Evolutionary conservation across 1,140 invertebrate species (phyloP).

Genomic region (Spodoptera frugiperda): DNA sequence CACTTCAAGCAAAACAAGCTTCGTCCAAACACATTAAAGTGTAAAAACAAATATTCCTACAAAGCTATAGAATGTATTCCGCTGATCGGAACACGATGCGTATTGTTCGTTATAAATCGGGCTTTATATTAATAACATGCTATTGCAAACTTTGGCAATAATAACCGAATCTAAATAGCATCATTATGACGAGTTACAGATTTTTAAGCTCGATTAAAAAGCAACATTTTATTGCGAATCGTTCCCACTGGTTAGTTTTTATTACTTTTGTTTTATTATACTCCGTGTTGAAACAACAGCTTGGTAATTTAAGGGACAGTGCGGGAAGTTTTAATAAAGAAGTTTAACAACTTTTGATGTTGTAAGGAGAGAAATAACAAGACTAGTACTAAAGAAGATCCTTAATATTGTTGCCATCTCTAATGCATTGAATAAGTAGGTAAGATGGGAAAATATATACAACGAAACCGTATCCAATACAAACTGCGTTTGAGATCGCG

Average conservation of each 20-base stretch:
- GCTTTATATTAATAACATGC: slow-evolving; percentile 21
- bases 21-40: slow-evolving; percentile 31
- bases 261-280: slow-evolving; percentile 32
- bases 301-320: neutral
- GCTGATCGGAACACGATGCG: slow-evolving; percentile 18
- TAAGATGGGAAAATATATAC: no score
- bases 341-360: slow-evolving; percentile 9
- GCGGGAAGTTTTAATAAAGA: slow-evolving; percentile 3
- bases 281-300: slow-evolving; percentile 25
- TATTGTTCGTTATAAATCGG: slow-evolving; percentile 19
- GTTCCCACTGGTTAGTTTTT: slow-evolving; percentile 30
- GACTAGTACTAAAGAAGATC: neutral
- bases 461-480: neutral
- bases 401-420: neutral
- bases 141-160: slow-evolving; percentile 29
- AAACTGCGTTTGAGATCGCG: neutral
- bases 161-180: slow-evolving; percentile 19
- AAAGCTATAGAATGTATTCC: neutral
- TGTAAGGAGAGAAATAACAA: neutral
- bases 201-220: slow-evolving; percentile 28
- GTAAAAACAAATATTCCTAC: slow-evolving; percentile 37
- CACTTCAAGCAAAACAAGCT: slow-evolving; percentile 38
- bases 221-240: slow-evolving; percentile 10
- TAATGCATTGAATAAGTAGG: neutral
- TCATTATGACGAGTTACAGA: slow-evolving; percentile 4